Evolutionary conservation across 1,140 invertebrate genomes (phyloP), one percentile per base, ranked within the genome.

Genomic region (Meloidogyne chitwoodi): DNA sequence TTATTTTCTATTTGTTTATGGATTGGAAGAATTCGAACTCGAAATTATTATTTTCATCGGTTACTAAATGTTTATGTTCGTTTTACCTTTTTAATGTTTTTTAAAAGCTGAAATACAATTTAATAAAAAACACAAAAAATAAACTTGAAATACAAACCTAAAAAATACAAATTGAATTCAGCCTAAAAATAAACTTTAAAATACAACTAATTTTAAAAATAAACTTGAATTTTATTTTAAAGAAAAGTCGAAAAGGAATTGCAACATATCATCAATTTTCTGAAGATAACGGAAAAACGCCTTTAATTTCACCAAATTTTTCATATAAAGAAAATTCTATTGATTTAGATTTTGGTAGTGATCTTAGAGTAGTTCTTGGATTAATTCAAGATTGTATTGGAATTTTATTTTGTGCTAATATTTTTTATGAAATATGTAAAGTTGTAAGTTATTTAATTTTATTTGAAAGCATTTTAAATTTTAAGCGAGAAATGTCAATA

Each of bases 401-500:
- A 29, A 78, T 81, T 14, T 19, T 81, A 22, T 81, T 81, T 44
- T 80, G 81, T 29, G 48, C 76, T 11, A 83, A 81, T 61, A 79
- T 81, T n/a, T 81, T 81, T 70, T 64, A 61, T 19, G 78, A 82
- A 75, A 81, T 81, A 38, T 80, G 74, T 69, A 76, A 83, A 68
- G 29, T 83, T 24, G 80, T 80, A 72, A 56, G 48, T 38, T 6
- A 8, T 38, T 38, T 8, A 38, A 8, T 8, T 38, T 38, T 6
- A 38, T 8, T 38, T 38, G n/a, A n/a, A n/a, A n/a, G n/a, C n/a
- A n/a, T n/a, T n/a, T n/a, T n/a, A 56, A 56, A 56, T 56, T 56
- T 56, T 56, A n/a, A 56, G 48, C 16, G n/a, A 56, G n/a, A 56
- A 56, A 56, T 56, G n/a, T 4, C 16, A 48, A 48, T 1, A 48